phyloP scores from a whole-genome alignment of 2,888 invertebrate species.

The Eulithis prunata region DNA sequence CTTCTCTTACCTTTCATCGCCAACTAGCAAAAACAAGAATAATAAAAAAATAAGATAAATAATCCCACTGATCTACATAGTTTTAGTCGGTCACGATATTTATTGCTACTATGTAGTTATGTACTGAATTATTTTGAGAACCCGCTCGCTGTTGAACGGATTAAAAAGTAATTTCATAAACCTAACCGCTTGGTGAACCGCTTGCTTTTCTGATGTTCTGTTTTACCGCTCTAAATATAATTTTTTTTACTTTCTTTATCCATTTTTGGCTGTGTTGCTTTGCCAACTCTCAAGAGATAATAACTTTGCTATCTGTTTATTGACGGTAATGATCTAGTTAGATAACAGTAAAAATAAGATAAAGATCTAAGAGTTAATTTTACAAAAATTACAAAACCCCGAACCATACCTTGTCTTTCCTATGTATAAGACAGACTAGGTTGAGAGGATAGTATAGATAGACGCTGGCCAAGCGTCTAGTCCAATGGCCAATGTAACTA shows the following conservation, averaged over 20 bases:
- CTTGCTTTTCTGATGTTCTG: constrained; percentile 18
- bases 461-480: no score
- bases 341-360: no score
- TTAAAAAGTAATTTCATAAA: constrained; percentile 39
- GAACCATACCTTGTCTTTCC: no score
- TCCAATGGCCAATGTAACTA: no score
- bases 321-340: no score
- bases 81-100: constrained; percentile 48
- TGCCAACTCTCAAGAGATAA: no score
- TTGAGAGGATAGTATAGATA: no score
- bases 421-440: no score
- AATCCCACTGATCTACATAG: constrained; percentile 46
- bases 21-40: constrained; percentile 15
- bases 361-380: no score
- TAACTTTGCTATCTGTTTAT: neutral
- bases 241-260: neutral
- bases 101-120: constrained; percentile 42
- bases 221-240: no score
- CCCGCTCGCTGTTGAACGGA: constrained; percentile 46
- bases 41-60: constrained; percentile 49
- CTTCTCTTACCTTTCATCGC: constrained; percentile 11
- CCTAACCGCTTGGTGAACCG: constrained; percentile 16
- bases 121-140: constrained; percentile 52
- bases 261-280: constrained; percentile 1
- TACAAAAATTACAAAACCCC: no score